Percentiles rank a stretch among this genome's conserved stretches.
Conservation (phyloP, 2,113 vertebrate genomes). For the Heterotis niloticus region DNA sequence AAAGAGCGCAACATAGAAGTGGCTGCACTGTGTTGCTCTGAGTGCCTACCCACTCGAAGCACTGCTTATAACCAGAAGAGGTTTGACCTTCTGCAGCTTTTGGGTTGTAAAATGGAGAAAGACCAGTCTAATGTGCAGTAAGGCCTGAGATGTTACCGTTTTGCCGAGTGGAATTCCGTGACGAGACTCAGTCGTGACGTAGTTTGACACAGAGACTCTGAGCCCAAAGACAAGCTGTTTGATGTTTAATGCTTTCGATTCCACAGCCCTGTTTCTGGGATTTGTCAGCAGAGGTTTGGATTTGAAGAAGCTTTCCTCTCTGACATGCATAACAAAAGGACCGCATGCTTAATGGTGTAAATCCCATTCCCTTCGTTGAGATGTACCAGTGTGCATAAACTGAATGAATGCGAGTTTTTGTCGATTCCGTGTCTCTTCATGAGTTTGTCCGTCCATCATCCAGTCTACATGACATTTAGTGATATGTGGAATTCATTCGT, state of each 20-base stretch:
- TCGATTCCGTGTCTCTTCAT: too few species aligned
- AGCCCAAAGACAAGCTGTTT: conserved; percentile 29
- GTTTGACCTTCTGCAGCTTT: too few species aligned
- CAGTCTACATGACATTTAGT: too few species aligned
- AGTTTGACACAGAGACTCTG: conserved; percentile 22
- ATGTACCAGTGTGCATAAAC: too few species aligned
- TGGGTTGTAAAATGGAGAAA: too few species aligned
- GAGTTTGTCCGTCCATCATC: too few species aligned
- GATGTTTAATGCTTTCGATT: conserved; percentile 25
- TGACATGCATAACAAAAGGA: conserved; percentile 23
- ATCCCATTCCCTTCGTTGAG: conserved; percentile 21
- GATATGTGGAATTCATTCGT: background rate
- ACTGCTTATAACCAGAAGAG: too few species aligned
- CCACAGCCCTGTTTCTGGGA: conserved; percentile 20
- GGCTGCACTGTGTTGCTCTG: too few species aligned
- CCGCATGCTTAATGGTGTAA: conserved; percentile 39
- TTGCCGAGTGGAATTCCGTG: conserved; percentile 20
- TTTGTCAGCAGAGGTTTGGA: background rate
- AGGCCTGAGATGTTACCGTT: conserved; percentile 27
- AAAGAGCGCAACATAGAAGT: too few species aligned
- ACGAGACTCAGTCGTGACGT: conserved; percentile 30
- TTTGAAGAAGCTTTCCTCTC: background rate
- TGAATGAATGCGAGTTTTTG: too few species aligned
- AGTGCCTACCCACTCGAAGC: too few species aligned
- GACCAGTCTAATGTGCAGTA: background rate